Base-by-base conservation (phyloP, 2,113 vertebrate genomes). In the Myrmophylax atrothorax region DNA sequence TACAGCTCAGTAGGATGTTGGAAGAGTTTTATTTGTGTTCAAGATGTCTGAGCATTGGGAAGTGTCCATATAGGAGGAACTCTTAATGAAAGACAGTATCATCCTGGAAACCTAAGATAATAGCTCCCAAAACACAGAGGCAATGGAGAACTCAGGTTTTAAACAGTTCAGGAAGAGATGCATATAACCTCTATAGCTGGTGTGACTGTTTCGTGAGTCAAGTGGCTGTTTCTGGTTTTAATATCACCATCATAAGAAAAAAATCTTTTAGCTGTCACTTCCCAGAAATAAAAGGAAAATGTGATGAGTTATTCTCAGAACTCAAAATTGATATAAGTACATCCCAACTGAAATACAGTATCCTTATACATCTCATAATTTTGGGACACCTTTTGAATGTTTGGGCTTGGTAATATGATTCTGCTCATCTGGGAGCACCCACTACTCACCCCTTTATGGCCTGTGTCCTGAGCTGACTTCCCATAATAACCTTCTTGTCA, bases 11-110 rank as follows among this genome's bases (percentile, higher is more conserved):
- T 7, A 50, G 12, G 42, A 60, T 11, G 18, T 3, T 68, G 44
- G 73, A 87, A 42, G 68, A 72, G 3, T 18, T 91, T 59, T 5
- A 26, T 70, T 68, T 59, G 14, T 72, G 16, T 86, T 91, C 31
- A 62, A 44, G 42, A 35, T 66, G 26, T 35, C n/a, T 72, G n/a
- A 91, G 67, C n/a, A 63, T 2, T 79, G 20, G 26, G 16, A 47
- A 83, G 3, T 46, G 3, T 44, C 47, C 14, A 2, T 42, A 11
- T 37, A 44, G 79, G 44, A 80, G 44, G 13, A 76, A 6, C 6
- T 87, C 53, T 55, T 50, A 13, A 68, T 89, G 59, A 58, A 44
- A 80, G 72, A 28, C 0, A 0, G 4, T 40, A 19, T 63, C 0
- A 0, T n/a, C 38, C 31, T 68, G 42, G 59, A 76, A 64, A 42